Conservation (phyloP, 2,113 vertebrate species). For the Catharus minimus region DNA sequence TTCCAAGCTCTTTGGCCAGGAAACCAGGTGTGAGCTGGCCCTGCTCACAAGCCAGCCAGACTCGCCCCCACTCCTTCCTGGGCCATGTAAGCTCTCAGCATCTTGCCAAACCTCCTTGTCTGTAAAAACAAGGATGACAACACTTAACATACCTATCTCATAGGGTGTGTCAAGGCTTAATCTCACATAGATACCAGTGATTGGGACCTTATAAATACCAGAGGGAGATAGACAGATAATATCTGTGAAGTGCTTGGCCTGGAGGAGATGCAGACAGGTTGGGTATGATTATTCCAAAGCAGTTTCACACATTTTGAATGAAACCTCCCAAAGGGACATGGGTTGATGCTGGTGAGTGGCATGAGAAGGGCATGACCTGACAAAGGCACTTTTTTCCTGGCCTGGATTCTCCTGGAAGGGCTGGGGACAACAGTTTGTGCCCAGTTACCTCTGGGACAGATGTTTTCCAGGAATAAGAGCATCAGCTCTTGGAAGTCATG, state of each 20-base stretch:
- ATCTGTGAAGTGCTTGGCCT: constrained; percentile 53
- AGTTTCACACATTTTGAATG: constrained; percentile 45
- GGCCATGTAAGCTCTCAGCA: not conserved
- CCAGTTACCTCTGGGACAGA: not conserved
- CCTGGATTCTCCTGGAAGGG: not conserved
- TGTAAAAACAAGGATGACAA: constrained; percentile 51
- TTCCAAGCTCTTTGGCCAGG: not conserved
- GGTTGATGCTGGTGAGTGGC: not conserved
- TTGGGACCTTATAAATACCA: constrained; percentile 52
- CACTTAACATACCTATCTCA: constrained; percentile 62
- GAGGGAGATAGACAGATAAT: constrained; percentile 48
- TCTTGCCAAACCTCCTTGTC: constrained; percentile 38
- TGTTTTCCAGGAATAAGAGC: not conserved
- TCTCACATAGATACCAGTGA: constrained; percentile 49
- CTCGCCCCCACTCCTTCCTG: not conserved
- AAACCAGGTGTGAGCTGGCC: not conserved
- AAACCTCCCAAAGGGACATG: not conserved
- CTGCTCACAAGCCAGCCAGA: not conserved
- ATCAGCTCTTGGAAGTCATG: not conserved
- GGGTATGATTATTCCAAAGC: not conserved
- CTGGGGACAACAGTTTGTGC: not conserved
- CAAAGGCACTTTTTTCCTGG: not conserved
- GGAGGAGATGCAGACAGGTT: constrained; percentile 23
- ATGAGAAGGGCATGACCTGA: not conserved
- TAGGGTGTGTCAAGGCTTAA: constrained; percentile 49